Percentiles rank a stretch among this genome's conserved stretches.
Conservation (phyloP, 2,113 vertebrate species). For the Natator depressus region DNA sequence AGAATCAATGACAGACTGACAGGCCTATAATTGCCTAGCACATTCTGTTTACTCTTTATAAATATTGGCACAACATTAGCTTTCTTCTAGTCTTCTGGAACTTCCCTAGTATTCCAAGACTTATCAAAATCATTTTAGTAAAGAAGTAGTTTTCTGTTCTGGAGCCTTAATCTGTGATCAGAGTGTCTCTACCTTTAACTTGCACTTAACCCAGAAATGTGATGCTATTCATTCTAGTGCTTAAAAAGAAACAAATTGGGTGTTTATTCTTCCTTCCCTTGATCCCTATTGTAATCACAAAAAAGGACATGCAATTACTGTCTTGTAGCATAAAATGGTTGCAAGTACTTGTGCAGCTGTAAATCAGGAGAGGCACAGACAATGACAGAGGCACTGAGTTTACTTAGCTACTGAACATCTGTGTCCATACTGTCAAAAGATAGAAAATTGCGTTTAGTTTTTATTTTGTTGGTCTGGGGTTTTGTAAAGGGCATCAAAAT, state of each 20-base stretch:
- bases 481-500: neutral
- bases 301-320: neutral
- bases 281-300: neutral
- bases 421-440: neutral
- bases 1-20: neutral
- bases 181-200: neutral
- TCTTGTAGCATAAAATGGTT: neutral
- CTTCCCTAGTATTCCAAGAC: neutral
- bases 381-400: neutral
- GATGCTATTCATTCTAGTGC: neutral
- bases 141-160: neutral
- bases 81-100: neutral
- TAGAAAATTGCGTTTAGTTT: neutral
- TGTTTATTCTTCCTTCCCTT: neutral
- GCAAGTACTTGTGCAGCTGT: neutral
- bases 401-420: neutral
- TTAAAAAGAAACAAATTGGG: neutral
- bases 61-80: neutral
- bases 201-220: neutral
- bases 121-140: neutral
- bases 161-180: neutral
- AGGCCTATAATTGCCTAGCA: too few relatives aligned
- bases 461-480: neutral
- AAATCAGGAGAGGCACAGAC: fast-evolving
- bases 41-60: too few relatives aligned